Conservation (phyloP, 92 coral and sea anemone species). For the Actinostola sp. region DNA sequence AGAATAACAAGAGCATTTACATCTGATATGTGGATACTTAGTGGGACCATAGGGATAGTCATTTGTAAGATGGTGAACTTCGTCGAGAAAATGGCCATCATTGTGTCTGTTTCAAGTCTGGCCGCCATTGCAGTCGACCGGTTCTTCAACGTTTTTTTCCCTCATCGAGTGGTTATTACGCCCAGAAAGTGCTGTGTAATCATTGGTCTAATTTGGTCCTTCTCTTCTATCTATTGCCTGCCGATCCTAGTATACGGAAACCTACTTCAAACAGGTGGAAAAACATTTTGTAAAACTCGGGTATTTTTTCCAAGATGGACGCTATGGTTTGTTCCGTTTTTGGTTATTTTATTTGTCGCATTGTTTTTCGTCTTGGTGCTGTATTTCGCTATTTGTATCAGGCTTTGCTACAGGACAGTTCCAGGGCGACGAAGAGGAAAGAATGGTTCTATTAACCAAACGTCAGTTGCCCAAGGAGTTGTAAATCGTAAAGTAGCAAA, state of each 20-base stretch:
- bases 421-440: slow-evolving; percentile 19
- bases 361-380: slow-evolving; percentile 43
- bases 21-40: slow-evolving; percentile 46
- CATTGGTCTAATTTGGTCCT: slow-evolving; percentile 52
- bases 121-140: slow-evolving; percentile 67
- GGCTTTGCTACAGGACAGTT: slow-evolving; percentile 40
- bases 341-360: slow-evolving; percentile 39
- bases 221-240: slow-evolving; percentile 30
- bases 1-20: slow-evolving; percentile 46
- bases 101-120: slow-evolving; percentile 55
- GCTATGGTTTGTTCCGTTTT: slow-evolving; percentile 52
- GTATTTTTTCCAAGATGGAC: slow-evolving; percentile 53
- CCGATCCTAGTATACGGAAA: slow-evolving; percentile 61
- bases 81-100: slow-evolving; percentile 54
- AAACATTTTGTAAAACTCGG: slow-evolving; percentile 50
- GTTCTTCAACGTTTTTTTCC: slow-evolving; percentile 55
- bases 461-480: slow-evolving; percentile 27
- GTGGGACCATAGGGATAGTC: slow-evolving; percentile 40
- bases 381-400: slow-evolving; percentile 52
- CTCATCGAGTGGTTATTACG: slow-evolving; percentile 53
- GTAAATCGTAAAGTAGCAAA: slow-evolving; percentile 60
- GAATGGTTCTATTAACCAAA: neutral
- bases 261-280: slow-evolving; percentile 15
- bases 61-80: slow-evolving; percentile 61
- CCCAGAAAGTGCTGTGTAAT: slow-evolving; percentile 15